Percentiles rank a stretch among this genome's conserved stretches.
These are phyloP conservation scores for Drosophila longiperda DNA, from an alignment of 2,888 invertebrate species.

Conservation along the genomic window DNA sequence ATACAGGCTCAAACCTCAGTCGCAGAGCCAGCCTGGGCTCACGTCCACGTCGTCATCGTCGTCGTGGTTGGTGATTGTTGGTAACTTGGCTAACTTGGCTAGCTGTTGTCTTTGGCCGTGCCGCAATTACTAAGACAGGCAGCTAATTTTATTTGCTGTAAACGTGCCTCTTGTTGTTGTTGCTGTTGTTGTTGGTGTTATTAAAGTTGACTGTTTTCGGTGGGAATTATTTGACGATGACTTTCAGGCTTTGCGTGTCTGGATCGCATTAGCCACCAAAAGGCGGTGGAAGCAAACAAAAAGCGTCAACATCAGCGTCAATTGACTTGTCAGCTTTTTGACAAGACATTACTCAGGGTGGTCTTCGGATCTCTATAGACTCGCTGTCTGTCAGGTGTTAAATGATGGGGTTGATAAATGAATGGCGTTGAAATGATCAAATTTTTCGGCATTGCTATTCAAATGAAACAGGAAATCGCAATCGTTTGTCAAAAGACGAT, in stretches of 20 bases:
- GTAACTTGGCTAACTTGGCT: conserved; percentile 29
- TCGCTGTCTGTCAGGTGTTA: not conserved
- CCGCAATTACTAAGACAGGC: conserved; percentile 77
- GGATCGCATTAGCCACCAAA: conserved; percentile 52
- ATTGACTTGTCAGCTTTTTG: conserved; percentile 71
- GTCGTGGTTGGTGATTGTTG: conserved; percentile 44
- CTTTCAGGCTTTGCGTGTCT: conserved; percentile 66
- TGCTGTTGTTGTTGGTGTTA: conserved; percentile 19
- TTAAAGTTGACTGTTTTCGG: conserved; percentile 43
- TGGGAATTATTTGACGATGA: conserved; percentile 67
- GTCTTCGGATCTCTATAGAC: conserved; percentile 34
- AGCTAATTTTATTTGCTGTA: conserved; percentile 78
- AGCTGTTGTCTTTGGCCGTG: conserved; percentile 56
- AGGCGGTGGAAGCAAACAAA: conserved; percentile 22
- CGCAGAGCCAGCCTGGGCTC: conserved; percentile 10
- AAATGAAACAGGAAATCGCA: conserved; percentile 67
- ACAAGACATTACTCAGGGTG: conserved; percentile 65
- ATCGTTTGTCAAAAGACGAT: conserved; percentile 25
- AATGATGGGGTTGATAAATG: conserved; percentile 38
- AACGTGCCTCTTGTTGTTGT: conserved; percentile 52
- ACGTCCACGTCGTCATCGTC: conserved; percentile 32
- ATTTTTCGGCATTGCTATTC: conserved; percentile 40
- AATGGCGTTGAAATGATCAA: conserved; percentile 45
- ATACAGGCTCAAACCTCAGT: conserved; percentile 21
- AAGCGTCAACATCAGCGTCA: conserved; percentile 51